Conservation (phyloP, 1,140 invertebrate species). For the Drosophila biarmipes region DNA sequence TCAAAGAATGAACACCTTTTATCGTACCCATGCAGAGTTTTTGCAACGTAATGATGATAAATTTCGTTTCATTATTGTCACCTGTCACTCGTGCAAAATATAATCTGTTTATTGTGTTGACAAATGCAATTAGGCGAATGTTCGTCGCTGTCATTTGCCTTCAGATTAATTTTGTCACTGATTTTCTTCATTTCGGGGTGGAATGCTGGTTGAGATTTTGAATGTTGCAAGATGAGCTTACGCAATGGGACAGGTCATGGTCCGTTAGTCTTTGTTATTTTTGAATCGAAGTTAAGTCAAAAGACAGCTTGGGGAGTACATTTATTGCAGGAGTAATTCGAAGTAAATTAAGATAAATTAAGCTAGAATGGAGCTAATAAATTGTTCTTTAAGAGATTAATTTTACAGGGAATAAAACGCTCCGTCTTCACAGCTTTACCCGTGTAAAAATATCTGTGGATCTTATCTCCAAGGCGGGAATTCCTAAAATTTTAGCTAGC, state of each 20-base stretch:
- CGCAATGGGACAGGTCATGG: neutral
- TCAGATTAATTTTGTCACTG: constrained; percentile 19
- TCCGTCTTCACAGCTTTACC: neutral
- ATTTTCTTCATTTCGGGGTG: constrained; percentile 6
- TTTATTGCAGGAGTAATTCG: neutral
- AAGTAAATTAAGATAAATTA: constrained; percentile 22
- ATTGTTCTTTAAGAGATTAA: neutral
- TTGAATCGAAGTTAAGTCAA: neutral
- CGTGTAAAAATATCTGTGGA: neutral
- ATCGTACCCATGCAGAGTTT: neutral
- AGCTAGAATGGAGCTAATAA: neutral
- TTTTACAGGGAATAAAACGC: neutral
- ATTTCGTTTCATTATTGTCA: constrained; percentile 13
- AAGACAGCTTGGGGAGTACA: neutral
- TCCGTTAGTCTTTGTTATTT: constrained; percentile 4
- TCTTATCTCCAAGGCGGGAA: constrained; percentile 7
- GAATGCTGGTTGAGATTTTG: constrained; percentile 5
- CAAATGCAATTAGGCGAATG: constrained; percentile 34
- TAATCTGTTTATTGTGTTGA: constrained; percentile 46
- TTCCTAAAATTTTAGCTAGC: neutral
- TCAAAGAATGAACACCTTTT: neutral
- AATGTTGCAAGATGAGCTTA: neutral
- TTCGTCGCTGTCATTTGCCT: constrained; percentile 19
- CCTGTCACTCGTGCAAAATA: constrained; percentile 4
- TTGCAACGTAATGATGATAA: constrained; percentile 37